phyloP scores from a whole-genome alignment of 2,113 vertebrate genomes.

The Sterrhoptilus dennistouni region DNA sequence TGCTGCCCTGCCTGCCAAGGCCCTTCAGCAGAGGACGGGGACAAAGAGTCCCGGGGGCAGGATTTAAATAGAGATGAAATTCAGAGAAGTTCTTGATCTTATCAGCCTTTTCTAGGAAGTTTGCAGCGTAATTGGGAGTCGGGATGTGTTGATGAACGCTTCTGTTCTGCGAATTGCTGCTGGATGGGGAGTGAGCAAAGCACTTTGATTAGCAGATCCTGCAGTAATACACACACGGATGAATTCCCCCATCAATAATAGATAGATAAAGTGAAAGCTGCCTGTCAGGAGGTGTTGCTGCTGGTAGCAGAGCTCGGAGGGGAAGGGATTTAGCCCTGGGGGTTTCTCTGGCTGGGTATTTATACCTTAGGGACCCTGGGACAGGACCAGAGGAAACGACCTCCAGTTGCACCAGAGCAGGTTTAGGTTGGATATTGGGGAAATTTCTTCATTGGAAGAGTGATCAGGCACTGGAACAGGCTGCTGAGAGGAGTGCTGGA shows the following conservation, averaged over 20 bases:
- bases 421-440: not conserved
- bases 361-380: not conserved
- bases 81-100: slow-evolving; percentile 15
- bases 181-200: not conserved
- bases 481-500: not conserved
- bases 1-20: not conserved
- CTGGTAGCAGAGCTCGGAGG: rapidly evolving
- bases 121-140: not conserved
- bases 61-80: not conserved
- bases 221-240: rapidly evolving
- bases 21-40: not conserved
- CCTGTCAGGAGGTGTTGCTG: not conserved
- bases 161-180: not conserved
- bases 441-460: not conserved
- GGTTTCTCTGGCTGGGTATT: rapidly evolving
- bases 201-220: not conserved
- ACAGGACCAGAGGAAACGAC: not conserved
- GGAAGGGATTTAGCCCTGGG: not conserved
- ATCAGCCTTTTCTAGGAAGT: not conserved
- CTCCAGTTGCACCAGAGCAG: not conserved
- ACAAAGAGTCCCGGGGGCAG: not conserved
- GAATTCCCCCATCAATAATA: rapidly evolving
- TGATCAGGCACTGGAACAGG: not conserved
- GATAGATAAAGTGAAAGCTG: not conserved
- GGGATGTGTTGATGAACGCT: not conserved